phyloP scores from a whole-genome alignment of 2,113 vertebrate genomes.

The Mormyrus iriodes region DNA sequence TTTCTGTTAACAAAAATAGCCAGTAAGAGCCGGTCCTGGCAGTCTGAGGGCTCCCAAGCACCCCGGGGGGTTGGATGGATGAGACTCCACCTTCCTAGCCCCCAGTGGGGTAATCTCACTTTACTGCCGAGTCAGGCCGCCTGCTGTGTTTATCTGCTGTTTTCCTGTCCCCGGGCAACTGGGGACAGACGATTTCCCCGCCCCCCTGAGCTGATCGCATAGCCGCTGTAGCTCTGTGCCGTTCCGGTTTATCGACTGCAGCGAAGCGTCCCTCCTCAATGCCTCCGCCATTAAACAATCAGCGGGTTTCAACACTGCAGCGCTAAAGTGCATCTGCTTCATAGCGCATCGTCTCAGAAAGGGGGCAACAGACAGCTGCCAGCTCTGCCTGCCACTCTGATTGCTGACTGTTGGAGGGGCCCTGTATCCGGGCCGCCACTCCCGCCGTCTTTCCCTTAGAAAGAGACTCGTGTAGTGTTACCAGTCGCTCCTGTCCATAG shows the following conservation, averaged over 20 bases:
- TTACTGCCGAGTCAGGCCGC: background rate
- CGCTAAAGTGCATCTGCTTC: background rate
- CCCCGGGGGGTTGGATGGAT: background rate
- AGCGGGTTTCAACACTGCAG: background rate
- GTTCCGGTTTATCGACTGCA: background rate
- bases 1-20: background rate
- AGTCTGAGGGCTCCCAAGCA: background rate
- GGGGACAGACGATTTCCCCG: background rate
- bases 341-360: background rate
- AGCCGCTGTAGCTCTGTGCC: background rate
- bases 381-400: background rate
- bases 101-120: background rate
- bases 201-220: background rate
- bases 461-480: background rate
- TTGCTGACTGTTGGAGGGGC: too few relatives aligned
- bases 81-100: background rate
- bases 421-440: too few relatives aligned
- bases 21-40: background rate
- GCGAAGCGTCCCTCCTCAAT: background rate
- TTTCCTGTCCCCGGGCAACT: background rate
- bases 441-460: background rate
- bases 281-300: background rate
- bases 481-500: background rate
- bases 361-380: background rate
- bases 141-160: background rate